Evolutionary conservation across 2,113 vertebrate species (phyloP).

Genomic region (Bos javanicus): DNA sequence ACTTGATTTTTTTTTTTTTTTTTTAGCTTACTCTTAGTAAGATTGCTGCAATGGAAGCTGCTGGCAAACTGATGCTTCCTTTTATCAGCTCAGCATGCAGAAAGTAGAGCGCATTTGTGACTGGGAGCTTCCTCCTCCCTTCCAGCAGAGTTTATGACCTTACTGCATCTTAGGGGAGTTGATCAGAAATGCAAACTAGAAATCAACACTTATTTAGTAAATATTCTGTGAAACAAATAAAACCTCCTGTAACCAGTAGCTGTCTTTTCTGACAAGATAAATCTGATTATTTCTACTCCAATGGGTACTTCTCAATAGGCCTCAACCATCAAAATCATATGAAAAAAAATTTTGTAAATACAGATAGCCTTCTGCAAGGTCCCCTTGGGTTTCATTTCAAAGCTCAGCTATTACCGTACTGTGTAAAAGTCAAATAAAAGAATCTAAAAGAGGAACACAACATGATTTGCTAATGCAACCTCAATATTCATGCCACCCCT

Average conservation of each 20-base stretch:
- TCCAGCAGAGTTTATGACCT: conserved; percentile 44
- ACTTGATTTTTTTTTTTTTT: conserved; percentile 59
- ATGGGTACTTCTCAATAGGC: conserved; percentile 20
- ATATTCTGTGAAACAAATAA: conserved; percentile 5
- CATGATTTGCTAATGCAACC: not conserved
- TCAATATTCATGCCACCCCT: not conserved
- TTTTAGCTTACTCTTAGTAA: conserved; percentile 57
- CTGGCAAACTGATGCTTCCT: conserved; percentile 39
- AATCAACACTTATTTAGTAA: not conserved
- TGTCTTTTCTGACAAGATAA: conserved; percentile 17
- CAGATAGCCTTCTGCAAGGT: not conserved
- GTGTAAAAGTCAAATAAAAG: conserved; percentile 9
- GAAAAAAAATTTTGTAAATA: not conserved
- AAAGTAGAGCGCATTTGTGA: conserved; percentile 18
- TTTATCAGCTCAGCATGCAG: conserved; percentile 34
- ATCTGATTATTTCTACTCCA: not conserved
- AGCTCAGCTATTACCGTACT: not conserved
- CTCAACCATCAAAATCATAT: conserved; percentile 11
- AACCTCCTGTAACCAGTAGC: not conserved
- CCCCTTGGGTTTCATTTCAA: not conserved
- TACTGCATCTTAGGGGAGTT: not conserved
- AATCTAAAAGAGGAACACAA: not conserved
- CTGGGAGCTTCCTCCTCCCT: conserved; percentile 45
- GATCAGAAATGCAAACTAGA: not conserved
- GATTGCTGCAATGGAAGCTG: conserved; percentile 18